These are phyloP conservation scores for Corythaeola cristata DNA, from an alignment of 2,113 vertebrate genomes.

Conservation along the genomic window DNA sequence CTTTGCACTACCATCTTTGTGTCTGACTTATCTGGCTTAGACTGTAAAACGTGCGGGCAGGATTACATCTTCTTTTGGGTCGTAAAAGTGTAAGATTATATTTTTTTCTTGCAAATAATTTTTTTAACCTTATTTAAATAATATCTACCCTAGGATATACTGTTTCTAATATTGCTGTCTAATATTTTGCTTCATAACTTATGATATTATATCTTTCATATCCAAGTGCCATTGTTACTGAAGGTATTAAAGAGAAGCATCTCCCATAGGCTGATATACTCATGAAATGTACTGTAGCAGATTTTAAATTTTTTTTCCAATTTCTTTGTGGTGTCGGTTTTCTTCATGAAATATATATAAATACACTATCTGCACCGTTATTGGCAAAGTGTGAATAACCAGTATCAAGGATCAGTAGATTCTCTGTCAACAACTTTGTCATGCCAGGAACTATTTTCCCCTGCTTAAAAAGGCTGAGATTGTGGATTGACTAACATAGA, in stretches of 20 bases:
- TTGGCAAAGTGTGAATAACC: not conserved
- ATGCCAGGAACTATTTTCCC: not conserved
- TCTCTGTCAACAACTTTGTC: not conserved
- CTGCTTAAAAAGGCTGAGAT: not conserved
- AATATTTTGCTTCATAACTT: not conserved
- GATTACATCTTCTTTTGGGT: not conserved
- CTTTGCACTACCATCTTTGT: not conserved
- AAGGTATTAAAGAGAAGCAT: not conserved
- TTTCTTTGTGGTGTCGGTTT: not conserved
- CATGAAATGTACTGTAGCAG: not conserved
- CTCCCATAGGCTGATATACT: not conserved
- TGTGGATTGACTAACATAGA: not conserved
- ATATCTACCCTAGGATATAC: not conserved
- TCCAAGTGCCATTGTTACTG: not conserved
- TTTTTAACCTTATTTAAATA: not conserved
- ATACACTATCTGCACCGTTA: not conserved
- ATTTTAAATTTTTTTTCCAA: not conserved
- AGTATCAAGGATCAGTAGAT: not conserved
- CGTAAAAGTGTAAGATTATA: not conserved
- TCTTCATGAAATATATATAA: too few relatives aligned
- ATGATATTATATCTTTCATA: not conserved
- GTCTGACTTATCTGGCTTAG: not conserved
- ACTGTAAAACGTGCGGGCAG: not conserved
- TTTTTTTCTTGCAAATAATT: not conserved
- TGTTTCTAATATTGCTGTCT: not conserved